A percentile compares a stretch with the other conserved stretches of the same genome.
phyloP scores from a whole-genome alignment of 2,797 vertebrate species.

The Coilia nasus region DNA sequence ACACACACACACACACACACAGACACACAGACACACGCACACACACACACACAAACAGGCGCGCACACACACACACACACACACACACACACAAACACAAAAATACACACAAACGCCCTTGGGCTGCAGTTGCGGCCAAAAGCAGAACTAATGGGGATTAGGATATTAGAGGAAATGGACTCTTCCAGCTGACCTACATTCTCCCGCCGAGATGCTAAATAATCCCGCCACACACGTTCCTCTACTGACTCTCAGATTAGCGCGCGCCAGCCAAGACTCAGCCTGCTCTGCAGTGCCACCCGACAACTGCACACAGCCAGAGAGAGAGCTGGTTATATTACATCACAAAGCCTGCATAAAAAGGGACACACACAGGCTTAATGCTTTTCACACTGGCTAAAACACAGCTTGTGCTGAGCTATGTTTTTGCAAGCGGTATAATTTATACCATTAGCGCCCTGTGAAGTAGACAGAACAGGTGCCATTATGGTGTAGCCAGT shows the following conservation, averaged over 20 bases:
- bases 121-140: constrained; percentile 55
- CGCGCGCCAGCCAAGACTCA: neutral
- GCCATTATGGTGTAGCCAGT: constrained; percentile 3
- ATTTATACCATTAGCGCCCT: neutral
- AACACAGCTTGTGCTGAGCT: neutral
- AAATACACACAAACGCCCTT: constrained; percentile 43
- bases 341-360: constrained; percentile 2
- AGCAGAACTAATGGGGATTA: constrained; percentile 73
- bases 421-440: neutral
- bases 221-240: neutral
- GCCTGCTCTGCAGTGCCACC: neutral
- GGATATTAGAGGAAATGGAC: constrained; percentile 69
- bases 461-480: neutral
- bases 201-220: constrained; percentile 44
- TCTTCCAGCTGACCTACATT: constrained; percentile 73
- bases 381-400: neutral
- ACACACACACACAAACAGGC: constrained; percentile 45
- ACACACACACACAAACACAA: no score
- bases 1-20: neutral
- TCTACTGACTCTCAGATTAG: neutral
- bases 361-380: constrained; percentile 21
- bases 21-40: constrained; percentile 13
- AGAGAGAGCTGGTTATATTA: neutral
- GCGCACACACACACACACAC: no score
- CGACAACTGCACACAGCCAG: neutral